A percentile compares a stretch with the other conserved stretches of the same genome.
phyloP scores from a whole-genome alignment of 2,113 vertebrate genomes.

The Acinonyx jubatus region DNA sequence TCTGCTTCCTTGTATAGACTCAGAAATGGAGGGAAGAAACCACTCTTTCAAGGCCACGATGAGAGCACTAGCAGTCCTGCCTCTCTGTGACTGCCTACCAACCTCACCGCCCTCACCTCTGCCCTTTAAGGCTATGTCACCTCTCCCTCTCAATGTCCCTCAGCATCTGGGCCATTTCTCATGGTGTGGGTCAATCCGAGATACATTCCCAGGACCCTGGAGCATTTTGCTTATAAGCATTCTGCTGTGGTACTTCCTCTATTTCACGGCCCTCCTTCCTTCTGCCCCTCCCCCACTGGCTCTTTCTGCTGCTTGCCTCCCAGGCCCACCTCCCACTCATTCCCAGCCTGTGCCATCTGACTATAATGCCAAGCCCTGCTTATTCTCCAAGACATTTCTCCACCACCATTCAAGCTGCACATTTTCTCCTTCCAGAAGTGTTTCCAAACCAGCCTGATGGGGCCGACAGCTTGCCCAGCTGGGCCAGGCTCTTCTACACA shows the following conservation, averaged over 20 bases:
- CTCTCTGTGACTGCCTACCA: no score
- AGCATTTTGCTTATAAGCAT: not conserved
- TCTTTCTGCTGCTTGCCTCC: not conserved
- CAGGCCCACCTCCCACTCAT: not conserved
- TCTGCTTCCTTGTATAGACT: not conserved
- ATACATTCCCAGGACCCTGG: not conserved
- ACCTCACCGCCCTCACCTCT: not conserved
- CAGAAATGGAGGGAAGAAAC: not conserved
- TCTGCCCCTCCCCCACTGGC: not conserved
- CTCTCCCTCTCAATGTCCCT: not conserved
- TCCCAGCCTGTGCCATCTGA: not conserved
- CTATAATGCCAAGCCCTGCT: not conserved
- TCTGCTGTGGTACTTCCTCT: not conserved
- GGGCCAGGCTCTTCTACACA: not conserved
- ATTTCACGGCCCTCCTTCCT: not conserved
- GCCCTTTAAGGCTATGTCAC: not conserved
- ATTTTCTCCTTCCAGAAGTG: not conserved
- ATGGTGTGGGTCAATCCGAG: not conserved
- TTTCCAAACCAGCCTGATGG: not conserved
- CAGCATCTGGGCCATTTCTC: not conserved
- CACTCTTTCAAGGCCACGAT: not conserved
- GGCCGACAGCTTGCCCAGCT: not conserved
- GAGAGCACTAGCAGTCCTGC: not conserved
- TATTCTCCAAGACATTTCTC: conserved; percentile 18
- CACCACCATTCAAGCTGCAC: not conserved